Evolutionary conservation across 2,888 invertebrate genomes (phyloP), one percentile per base, ranked within the genome.

Genomic region (Eledone cirrhosa): DNA sequence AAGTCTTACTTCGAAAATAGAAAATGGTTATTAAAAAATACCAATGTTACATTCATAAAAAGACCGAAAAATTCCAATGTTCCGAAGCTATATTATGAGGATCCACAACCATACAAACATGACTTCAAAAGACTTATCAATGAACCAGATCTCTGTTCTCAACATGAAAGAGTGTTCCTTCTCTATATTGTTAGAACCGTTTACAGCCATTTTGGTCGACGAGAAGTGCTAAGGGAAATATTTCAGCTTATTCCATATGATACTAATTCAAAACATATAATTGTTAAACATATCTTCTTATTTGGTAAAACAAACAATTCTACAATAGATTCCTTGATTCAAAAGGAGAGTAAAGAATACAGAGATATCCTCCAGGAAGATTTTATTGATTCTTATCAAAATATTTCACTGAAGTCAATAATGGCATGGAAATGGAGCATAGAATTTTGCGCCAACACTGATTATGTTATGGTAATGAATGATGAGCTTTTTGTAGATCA

Each of bases 341-440:
- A 74, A 11, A 27, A 41, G 19, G 74, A 74, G n/a, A 74, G 74
- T 74, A 16, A 74, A 0, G 2, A 5, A 22, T 74, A 74, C 29
- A 2, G 33, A 16, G 74, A 74, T 29, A 74, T 74, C 31, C 29
- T 74, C 41, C 74, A 74, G n/a, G 74, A 74, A 33, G 74, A 74
- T 33, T 74, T 74, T 74, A 19, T 74, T 7, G 74, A 74, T 0
- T 74, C 74, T 1, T 74, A 74, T 33, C 16, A 19, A 41, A 74
- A 74, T 22, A 19, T 74, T 3, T 31, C 29, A n/a, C 33, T 74
- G 22, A 74, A 74, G 31, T 29, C 16, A 16, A 41, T 41, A 16
- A 74, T 74, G 74, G 74, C 74, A 19, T 74, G 74, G 74, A 74
- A 74, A 74, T 74, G 74, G 74, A 11, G 29, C 14, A 14, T 74